Evolutionary conservation across 64 coral and sea anemone genomes (phyloP), one percentile per base, ranked within the genome.

Genomic region (Anthopleura sola): DNA sequence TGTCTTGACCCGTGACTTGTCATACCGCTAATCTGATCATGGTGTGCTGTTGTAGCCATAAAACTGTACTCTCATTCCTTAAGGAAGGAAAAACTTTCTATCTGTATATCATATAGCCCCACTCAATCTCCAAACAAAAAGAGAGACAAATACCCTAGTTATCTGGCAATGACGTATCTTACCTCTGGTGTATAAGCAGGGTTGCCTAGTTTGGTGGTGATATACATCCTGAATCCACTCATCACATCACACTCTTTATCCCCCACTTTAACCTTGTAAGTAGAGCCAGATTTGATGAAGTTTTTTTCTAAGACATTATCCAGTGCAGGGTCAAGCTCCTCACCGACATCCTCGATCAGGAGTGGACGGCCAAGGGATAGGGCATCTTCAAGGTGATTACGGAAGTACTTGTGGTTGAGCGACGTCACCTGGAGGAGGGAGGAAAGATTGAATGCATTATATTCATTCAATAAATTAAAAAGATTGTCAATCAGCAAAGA

Each of bases 221-320:
- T 84, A 49, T 92, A 94, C 92, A 98, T 88, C 37, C 54, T 94
- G 49, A 98, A 98, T 37, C 96, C 96, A 23, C 69, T 88, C 96
- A 98, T 98, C 36, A 98, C 92, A 40, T 98, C 96, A 54, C 92
- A 89, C 77, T 98, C 96, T 57, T 98, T 98, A 60, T 98, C 96
- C 48, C 96, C 96, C 69, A 98, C 96, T 94, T 98, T 98, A 53
- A 98, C 92, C 89, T 98, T 98, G 55, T 80, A 93, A 12, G 95
- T 98, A 24, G 95, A 98, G 19, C 92, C 92, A 51, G 88, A 94
- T 78, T 98, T 98, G 79, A 98, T 94, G 37, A 91, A 98, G 83
- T 94, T 91, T 68, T 98, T 98, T 56, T 98, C 92, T 0, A 94
- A 48, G 6, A 98, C 86, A 57, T 98, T 98, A 53, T 98, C 91